phyloP scores from a whole-genome alignment of 2,888 invertebrate species.

The Drosophila recens region DNA sequence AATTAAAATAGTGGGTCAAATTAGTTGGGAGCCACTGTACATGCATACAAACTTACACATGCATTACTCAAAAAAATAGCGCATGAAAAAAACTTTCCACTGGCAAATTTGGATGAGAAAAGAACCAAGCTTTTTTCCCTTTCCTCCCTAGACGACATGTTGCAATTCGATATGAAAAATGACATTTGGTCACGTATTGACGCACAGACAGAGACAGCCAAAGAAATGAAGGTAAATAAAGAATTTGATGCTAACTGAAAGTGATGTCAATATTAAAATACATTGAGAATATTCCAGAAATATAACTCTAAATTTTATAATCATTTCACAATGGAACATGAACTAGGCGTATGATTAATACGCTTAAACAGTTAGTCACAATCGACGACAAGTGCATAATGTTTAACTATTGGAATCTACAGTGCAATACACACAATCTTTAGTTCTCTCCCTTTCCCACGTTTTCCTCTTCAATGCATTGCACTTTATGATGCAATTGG shows the following conservation, averaged over 20 bases:
- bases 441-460: too few relatives aligned
- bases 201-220: background rate
- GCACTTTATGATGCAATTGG: conserved; percentile 36
- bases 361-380: background rate
- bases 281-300: background rate
- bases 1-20: too few relatives aligned
- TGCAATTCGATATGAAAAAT: conserved; percentile 33
- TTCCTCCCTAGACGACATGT: conserved; percentile 5
- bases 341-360: conserved; percentile 1
- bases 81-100: conserved; percentile 39
- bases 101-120: conserved; percentile 21
- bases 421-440: conserved; percentile 7
- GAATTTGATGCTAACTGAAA: conserved; percentile 5
- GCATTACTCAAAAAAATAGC: conserved; percentile 5
- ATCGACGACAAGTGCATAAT: too few relatives aligned
- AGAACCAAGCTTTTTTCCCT: conserved; percentile 21
- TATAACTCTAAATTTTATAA: background rate
- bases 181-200: conserved; percentile 34
- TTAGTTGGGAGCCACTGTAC: background rate
- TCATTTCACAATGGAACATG: background rate
- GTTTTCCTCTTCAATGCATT: background rate
- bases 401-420: background rate
- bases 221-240: conserved; percentile 6
- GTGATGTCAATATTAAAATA: background rate
- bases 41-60: background rate